These are phyloP conservation scores for Deroptyus accipitrinus DNA, from an alignment of 2,113 vertebrate species.

Conservation along the genomic window DNA sequence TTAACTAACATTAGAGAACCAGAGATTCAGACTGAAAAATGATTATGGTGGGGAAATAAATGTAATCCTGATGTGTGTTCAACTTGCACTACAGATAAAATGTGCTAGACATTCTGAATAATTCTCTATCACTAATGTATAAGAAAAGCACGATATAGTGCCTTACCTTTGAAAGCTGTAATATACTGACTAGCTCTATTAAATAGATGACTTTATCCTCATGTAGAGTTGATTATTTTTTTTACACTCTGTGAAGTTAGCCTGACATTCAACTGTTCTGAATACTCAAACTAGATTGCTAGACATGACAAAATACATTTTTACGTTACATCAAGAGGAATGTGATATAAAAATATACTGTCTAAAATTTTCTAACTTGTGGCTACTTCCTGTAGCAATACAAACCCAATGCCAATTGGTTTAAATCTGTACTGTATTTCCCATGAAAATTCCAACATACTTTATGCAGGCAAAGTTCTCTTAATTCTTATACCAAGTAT, in stretches of 20 bases:
- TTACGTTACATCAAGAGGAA: not conserved
- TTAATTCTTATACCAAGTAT: not conserved
- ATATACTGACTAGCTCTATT: not conserved
- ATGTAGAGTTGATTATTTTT: not conserved
- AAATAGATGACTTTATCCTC: not conserved
- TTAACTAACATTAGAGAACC: slow-evolving; percentile 6
- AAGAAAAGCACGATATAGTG: not conserved
- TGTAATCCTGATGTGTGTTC: not conserved
- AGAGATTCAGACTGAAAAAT: slow-evolving; percentile 9
- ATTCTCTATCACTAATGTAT: not conserved
- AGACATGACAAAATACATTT: slow-evolving; percentile 38
- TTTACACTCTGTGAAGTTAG: not conserved
- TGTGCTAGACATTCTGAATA: not conserved
- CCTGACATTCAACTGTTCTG: not conserved
- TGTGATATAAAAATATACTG: not conserved
- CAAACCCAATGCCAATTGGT: not conserved
- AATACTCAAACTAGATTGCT: slow-evolving; percentile 10
- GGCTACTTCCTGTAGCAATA: not conserved
- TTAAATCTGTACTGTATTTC: not conserved
- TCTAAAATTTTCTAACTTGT: not conserved
- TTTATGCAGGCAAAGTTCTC: not conserved
- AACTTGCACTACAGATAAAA: slow-evolving; percentile 19
- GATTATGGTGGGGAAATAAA: slow-evolving; percentile 14
- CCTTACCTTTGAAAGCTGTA: not conserved
- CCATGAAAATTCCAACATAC: not conserved